phyloP scores from a whole-genome alignment of 2,888 invertebrate species.

The Hofmannophila pseudospretella region DNA sequence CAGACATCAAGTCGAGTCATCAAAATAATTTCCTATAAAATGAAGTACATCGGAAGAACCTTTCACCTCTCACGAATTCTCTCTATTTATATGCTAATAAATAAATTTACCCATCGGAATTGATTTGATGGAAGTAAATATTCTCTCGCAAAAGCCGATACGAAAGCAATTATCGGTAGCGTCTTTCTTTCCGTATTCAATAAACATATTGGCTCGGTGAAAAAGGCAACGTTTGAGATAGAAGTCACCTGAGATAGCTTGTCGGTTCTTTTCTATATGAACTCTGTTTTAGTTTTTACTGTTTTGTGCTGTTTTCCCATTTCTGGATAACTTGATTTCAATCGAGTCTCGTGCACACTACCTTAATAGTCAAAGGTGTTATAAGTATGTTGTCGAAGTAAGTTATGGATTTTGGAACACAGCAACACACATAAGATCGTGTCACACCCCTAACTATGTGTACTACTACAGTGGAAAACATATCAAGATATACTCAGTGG shows the following conservation, averaged over 20 bases:
- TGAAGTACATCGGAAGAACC: constrained; percentile 11
- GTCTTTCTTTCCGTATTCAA: constrained; percentile 5
- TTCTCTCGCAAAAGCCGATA: constrained; percentile 38
- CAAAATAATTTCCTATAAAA: constrained; percentile 15
- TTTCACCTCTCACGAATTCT: constrained; percentile 32
- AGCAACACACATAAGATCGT: too few relatives aligned
- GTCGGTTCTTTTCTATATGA: neutral
- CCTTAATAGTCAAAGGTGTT: too few relatives aligned
- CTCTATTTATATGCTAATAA: constrained; percentile 70
- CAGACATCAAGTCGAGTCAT: too few relatives aligned
- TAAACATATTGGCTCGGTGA: constrained; percentile 5
- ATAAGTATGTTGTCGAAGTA: too few relatives aligned
- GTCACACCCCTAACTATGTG: too few relatives aligned
- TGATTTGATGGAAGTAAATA: constrained; percentile 50
- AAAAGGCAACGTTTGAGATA: neutral
- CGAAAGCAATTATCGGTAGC: constrained; percentile 55
- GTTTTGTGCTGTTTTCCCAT: too few relatives aligned
- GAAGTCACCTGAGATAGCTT: neutral
- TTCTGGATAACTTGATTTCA: too few relatives aligned
- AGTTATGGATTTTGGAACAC: too few relatives aligned
- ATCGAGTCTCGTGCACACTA: too few relatives aligned
- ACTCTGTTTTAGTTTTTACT: neutral
- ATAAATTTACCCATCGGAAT: constrained; percentile 51
- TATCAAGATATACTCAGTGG: too few relatives aligned
- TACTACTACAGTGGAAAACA: too few relatives aligned